phyloP scores from a whole-genome alignment of 1,140 invertebrate species.

The Heliconius congener region DNA sequence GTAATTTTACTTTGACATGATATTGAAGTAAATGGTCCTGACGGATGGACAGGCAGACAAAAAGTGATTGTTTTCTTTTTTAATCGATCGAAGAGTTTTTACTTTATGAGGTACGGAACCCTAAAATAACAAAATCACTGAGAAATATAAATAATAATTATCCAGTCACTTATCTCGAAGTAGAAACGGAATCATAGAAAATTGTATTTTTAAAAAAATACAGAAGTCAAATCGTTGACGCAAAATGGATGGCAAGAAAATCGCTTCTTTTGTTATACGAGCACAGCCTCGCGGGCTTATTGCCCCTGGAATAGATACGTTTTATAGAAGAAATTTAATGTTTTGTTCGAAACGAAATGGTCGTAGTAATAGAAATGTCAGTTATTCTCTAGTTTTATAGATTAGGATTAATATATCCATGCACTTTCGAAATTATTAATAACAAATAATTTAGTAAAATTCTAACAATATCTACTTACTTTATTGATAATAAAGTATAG shows the following conservation, averaged over 20 bases:
- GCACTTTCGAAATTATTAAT: neutral
- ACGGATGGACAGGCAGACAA: no score
- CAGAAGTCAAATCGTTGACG: neutral
- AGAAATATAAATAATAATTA: conserved; percentile 6
- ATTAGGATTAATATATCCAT: neutral
- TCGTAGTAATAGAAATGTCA: neutral
- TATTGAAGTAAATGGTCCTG: no score
- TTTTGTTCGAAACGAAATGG: neutral
- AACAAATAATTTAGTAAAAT: neutral
- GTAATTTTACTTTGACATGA: no score
- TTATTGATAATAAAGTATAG: no score
- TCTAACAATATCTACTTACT: neutral
- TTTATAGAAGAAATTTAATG: conserved; percentile 3
- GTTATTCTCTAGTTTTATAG: neutral
- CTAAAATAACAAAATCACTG: neutral
- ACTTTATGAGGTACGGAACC: no score
- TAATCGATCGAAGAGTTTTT: no score
- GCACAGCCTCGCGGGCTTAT: conserved; percentile 9
- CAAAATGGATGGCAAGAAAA: conserved; percentile 12
- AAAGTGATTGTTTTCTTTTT: no score
- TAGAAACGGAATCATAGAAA: neutral
- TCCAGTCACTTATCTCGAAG: neutral
- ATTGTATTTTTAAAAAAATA: neutral
- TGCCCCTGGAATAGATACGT: conserved; percentile 5
- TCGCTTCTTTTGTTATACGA: conserved; percentile 12